Percentiles rank a stretch among this genome's conserved stretches.
phyloP scores from a whole-genome alignment of 2,888 invertebrate genomes.

The Cryptus viduatorius region DNA sequence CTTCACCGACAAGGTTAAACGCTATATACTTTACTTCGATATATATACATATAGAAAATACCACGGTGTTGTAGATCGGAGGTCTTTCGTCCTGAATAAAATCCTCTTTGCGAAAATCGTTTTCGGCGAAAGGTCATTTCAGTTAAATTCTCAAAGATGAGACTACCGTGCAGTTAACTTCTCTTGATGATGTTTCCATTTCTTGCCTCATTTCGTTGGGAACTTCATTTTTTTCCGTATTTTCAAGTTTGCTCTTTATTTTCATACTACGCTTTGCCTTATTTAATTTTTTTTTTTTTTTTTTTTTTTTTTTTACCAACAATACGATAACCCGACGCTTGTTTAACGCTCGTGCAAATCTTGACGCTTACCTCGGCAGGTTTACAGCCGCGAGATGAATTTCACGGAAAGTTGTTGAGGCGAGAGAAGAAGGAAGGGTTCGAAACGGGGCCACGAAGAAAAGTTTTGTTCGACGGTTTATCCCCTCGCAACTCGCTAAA shows the following conservation, averaged over 20 bases:
- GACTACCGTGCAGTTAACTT: constrained; percentile 2
- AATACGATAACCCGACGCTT: neutral
- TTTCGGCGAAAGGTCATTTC: constrained; percentile 63
- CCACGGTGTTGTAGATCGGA: constrained; percentile 9
- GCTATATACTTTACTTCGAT: constrained; percentile 22
- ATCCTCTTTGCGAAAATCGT: constrained; percentile 31
- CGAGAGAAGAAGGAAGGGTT: neutral
- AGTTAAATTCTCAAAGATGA: constrained; percentile 41
- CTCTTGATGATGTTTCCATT: constrained; percentile 59
- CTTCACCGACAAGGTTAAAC: constrained; percentile 28
- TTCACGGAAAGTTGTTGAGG: constrained; percentile 60
- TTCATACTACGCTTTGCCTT: too few species aligned
- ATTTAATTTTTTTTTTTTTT: neutral
- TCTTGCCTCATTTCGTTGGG: constrained; percentile 42
- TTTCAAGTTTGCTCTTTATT: neutral
- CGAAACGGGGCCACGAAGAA: constrained; percentile 56
- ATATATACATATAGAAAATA: constrained; percentile 25
- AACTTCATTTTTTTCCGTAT: neutral
- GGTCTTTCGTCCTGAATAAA: constrained; percentile 30
- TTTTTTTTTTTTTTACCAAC: constrained; percentile 2
- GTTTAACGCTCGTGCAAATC: constrained; percentile 33
- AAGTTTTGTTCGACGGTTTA: constrained; percentile 51
- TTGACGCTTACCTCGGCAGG: neutral
- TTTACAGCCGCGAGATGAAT: constrained; percentile 36
- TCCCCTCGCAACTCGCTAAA: constrained; percentile 5